phyloP scores from a whole-genome alignment of 2,797 vertebrate species.

The Lateolabrax maculatus region DNA sequence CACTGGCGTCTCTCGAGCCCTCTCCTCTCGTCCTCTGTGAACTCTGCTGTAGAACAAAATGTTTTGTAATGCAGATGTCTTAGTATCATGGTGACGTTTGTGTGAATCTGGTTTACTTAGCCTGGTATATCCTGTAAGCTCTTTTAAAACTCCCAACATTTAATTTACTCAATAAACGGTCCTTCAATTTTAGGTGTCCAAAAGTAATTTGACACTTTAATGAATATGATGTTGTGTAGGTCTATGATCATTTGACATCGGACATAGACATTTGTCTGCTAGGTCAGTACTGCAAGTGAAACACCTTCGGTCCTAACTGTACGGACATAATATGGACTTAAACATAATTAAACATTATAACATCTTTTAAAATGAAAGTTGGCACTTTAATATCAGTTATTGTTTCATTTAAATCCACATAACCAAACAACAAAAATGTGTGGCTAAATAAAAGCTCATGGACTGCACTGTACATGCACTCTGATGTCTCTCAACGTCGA shows the following conservation, averaged over 20 bases:
- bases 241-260: not conserved
- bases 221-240: not conserved
- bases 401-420: not conserved
- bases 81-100: not conserved
- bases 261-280: not conserved
- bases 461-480: no score
- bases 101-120: not conserved
- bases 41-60: not conserved
- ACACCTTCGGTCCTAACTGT: no score
- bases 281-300: no score
- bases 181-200: not conserved
- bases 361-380: no score
- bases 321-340: not conserved
- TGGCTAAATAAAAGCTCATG: no score
- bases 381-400: not conserved
- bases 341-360: no score
- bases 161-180: not conserved
- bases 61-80: not conserved
- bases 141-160: not conserved
- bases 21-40: not conserved
- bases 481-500: no score
- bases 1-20: not conserved
- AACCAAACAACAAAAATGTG: not conserved
- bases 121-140: no score
- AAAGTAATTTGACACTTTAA: not conserved